A percentile compares a stretch with the other conserved stretches of the same genome.
phyloP scores from a whole-genome alignment of 1,140 invertebrate species.

The Alviniconcha marisindica region DNA sequence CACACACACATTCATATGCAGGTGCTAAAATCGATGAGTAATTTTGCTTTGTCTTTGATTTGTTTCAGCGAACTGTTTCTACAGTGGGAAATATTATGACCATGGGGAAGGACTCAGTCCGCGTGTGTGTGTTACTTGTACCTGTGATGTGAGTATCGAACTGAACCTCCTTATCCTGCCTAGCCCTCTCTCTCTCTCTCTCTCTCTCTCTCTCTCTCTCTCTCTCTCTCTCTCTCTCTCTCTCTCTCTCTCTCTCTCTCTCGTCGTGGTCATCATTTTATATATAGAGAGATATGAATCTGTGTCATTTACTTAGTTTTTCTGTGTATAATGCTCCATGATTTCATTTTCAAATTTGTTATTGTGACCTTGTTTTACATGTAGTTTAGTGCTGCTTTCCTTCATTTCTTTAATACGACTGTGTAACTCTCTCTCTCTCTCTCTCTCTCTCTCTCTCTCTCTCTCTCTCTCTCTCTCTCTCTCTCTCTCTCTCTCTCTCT shows the following conservation, averaged over 20 bases:
- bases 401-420: too few species aligned
- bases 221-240: slow-evolving; percentile 16
- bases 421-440: not conserved
- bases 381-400: too few species aligned
- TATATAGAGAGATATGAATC: too few species aligned
- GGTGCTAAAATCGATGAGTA: too few species aligned
- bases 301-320: too few species aligned
- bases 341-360: too few species aligned
- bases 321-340: too few species aligned
- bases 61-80: slow-evolving; percentile 85
- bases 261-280: too few species aligned
- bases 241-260: not conserved
- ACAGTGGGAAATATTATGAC: slow-evolving; percentile 86
- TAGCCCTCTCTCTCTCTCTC: not conserved
- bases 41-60: too few species aligned
- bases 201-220: not conserved
- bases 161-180: not conserved
- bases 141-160: slow-evolving; percentile 74
- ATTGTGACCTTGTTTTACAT: too few species aligned
- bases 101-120: slow-evolving; percentile 87
- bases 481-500: slow-evolving; percentile 18
- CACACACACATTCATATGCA: too few species aligned
- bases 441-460: not conserved
- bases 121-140: slow-evolving; percentile 77
- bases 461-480: slow-evolving; percentile 8